Evolutionary conservation across 2,113 vertebrate genomes (phyloP).

Genomic region (Amphiprion ocellaris): DNA sequence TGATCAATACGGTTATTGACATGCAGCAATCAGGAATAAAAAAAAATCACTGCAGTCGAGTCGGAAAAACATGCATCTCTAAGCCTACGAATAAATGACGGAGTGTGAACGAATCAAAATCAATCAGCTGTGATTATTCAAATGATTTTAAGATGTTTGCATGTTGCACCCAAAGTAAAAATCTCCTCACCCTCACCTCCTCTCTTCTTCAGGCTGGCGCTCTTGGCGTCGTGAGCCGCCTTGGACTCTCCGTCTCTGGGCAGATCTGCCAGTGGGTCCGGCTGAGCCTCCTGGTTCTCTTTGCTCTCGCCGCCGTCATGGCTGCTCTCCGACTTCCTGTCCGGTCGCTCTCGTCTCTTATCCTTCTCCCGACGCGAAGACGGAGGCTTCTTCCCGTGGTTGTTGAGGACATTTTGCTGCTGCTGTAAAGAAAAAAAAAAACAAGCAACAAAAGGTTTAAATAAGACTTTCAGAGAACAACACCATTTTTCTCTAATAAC

Average conservation of each 20-base stretch:
- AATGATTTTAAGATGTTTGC: background rate
- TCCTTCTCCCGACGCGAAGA: slow-evolving; percentile 86
- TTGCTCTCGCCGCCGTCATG: slow-evolving; percentile 88
- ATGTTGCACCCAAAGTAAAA: background rate
- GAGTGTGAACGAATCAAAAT: slow-evolving; percentile 5
- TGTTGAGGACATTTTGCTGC: slow-evolving; percentile 85
- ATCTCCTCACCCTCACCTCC: slow-evolving; percentile 81
- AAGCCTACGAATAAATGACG: background rate
- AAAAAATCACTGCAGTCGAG: background rate
- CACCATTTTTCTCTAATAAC: too few species aligned
- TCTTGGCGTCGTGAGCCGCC: slow-evolving; percentile 85
- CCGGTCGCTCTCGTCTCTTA: slow-evolving; percentile 76
- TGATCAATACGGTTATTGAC: slow-evolving; percentile 31
- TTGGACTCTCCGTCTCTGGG: slow-evolving; percentile 79
- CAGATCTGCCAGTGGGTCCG: slow-evolving; percentile 70
- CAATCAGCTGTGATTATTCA: background rate
- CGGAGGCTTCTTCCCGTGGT: slow-evolving; percentile 85
- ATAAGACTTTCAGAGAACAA: too few species aligned
- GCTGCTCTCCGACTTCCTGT: slow-evolving; percentile 85
- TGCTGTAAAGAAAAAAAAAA: slow-evolving; percentile 68
- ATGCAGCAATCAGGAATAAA: slow-evolving; percentile 14
- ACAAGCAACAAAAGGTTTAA: too few species aligned
- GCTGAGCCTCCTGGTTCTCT: slow-evolving; percentile 88
- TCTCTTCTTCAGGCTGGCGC: slow-evolving; percentile 88
- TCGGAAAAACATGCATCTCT: slow-evolving; percentile 12